Percentiles rank a stretch among this genome's conserved stretches.
These are phyloP conservation scores for Picus viridis DNA, from an alignment of 2,797 vertebrate species.

Conservation along the genomic window DNA sequence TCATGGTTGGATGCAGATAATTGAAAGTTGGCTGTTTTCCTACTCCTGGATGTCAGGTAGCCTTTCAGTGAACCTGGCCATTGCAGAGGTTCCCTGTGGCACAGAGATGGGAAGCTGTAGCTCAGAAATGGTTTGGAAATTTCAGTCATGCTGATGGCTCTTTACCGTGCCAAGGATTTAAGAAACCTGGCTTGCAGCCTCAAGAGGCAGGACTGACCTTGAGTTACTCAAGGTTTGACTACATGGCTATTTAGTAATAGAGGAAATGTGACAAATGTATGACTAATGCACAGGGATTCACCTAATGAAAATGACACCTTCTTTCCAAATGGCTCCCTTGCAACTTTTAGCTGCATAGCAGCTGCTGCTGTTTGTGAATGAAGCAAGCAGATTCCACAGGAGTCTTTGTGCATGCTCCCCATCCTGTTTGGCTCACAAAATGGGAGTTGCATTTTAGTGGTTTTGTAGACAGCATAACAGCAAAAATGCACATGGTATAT, in stretches of 20 bases:
- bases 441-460: neutral
- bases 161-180: neutral
- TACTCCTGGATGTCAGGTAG: conserved; percentile 3
- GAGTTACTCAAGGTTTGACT: neutral
- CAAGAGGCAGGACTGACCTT: neutral
- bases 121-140: neutral
- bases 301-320: neutral
- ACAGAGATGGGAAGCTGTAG: neutral
- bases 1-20: neutral
- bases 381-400: neutral
- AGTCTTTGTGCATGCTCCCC: rapidly evolving
- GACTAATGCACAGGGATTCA: neutral
- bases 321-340: neutral
- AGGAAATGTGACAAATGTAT: neutral
- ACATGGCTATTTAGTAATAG: neutral
- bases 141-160: neutral
- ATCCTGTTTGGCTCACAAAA: neutral
- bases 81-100: neutral
- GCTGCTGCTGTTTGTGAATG: neutral
- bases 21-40: neutral
- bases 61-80: neutral
- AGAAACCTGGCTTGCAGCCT: neutral
- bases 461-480: neutral
- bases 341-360: neutral
- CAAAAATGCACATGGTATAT: rapidly evolving